Conservation (phyloP, 1,140 invertebrate genomes). For the Physella acuta region DNA sequence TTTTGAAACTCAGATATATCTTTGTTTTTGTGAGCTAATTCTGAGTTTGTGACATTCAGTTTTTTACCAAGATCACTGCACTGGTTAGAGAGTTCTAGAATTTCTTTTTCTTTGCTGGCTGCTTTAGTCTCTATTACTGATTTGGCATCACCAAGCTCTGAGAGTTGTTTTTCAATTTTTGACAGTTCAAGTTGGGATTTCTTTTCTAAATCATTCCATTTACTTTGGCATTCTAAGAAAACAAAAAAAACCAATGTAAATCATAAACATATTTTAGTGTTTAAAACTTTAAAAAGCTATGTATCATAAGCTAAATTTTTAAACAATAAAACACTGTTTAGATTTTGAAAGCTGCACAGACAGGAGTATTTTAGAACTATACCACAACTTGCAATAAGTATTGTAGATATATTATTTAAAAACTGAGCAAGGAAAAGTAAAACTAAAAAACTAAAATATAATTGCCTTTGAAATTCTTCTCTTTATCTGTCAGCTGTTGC, state of each 20-base stretch:
- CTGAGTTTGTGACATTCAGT: neutral
- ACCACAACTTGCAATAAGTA: too few relatives aligned
- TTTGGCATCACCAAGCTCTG: neutral
- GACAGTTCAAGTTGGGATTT: neutral
- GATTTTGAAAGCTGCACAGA: too few relatives aligned
- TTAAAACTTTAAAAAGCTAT: too few relatives aligned
- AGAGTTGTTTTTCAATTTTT: neutral
- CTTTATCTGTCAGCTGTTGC: neutral
- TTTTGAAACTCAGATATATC: neutral
- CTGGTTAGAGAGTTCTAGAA: neutral
- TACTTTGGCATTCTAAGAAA: neutral
- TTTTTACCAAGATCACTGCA: neutral
- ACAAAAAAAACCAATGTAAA: too few relatives aligned
- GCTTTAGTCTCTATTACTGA: neutral
- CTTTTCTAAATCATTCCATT: neutral
- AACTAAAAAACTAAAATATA: too few relatives aligned
- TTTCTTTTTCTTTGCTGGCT: neutral
- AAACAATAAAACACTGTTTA: too few relatives aligned
- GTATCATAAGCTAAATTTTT: too few relatives aligned
- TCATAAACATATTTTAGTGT: too few relatives aligned
- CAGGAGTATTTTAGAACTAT: too few relatives aligned
- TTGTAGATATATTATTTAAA: too few relatives aligned
- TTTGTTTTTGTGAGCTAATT: neutral
- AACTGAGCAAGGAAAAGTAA: too few relatives aligned
- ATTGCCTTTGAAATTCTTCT: conserved; percentile 5